These are phyloP conservation scores for Hestina assimilis DNA, from an alignment of 1,140 invertebrate species.

Conservation along the genomic window DNA sequence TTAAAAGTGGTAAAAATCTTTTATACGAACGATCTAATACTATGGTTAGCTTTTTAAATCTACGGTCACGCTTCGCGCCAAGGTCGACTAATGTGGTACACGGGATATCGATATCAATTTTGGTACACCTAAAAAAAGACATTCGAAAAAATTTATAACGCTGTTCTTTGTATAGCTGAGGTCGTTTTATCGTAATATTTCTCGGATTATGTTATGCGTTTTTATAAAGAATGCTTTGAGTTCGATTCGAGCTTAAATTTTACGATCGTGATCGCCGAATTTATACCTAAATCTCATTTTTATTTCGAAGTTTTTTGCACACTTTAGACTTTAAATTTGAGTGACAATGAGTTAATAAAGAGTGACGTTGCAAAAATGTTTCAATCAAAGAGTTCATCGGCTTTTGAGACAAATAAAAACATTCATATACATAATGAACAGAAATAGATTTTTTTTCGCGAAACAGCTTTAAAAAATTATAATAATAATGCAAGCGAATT, in stretches of 20 bases:
- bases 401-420: too few species aligned
- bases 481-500: slow-evolving; percentile 7
- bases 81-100: slow-evolving; percentile 7
- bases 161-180: too few species aligned
- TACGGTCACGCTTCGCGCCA: slow-evolving; percentile 6
- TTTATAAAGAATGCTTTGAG: neutral
- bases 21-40: too few species aligned
- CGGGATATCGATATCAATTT: neutral
- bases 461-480: neutral
- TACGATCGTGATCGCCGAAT: too few species aligned
- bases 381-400: too few species aligned
- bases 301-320: neutral
- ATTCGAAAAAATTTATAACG: neutral
- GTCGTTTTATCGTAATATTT: neutral
- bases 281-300: neutral
- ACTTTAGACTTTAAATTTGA: neutral
- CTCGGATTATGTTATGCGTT: neutral
- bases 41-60: slow-evolving; percentile 1
- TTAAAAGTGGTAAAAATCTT: too few species aligned
- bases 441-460: neutral
- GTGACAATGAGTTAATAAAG: too few species aligned
- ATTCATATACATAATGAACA: too few species aligned
- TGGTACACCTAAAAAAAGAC: neutral
- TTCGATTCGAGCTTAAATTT: neutral
- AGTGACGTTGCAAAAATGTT: too few species aligned